These are phyloP conservation scores for Colletes latitarsis DNA, from an alignment of 1,140 invertebrate species.

Conservation along the genomic window DNA sequence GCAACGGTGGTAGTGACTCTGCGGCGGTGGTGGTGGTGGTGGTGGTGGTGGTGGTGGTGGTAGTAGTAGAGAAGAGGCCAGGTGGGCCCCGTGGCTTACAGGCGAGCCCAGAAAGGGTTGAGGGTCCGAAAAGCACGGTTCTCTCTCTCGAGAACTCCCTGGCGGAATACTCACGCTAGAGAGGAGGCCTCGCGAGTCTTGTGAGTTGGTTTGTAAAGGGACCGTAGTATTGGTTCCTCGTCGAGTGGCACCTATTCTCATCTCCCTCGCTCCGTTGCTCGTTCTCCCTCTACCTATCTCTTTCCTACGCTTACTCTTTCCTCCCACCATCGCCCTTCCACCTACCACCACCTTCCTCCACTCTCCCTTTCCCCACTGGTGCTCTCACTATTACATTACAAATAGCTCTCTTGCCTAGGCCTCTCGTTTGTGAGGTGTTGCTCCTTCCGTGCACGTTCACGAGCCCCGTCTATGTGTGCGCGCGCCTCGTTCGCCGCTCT, in stretches of 20 bases:
- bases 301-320: constrained; percentile 54
- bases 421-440: constrained; percentile 64
- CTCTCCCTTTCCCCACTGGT: constrained; percentile 54
- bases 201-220: constrained; percentile 63
- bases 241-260: constrained; percentile 57
- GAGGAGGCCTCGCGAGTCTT: constrained; percentile 51
- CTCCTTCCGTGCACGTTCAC: constrained; percentile 51
- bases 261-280: constrained; percentile 42
- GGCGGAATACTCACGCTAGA: constrained; percentile 46
- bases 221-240: constrained; percentile 60
- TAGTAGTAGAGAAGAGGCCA: constrained; percentile 57
- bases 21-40: constrained; percentile 40
- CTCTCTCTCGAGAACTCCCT: constrained; percentile 46
- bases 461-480: constrained; percentile 1
- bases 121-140: constrained; percentile 58
- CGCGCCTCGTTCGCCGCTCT: constrained; percentile 6
- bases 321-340: constrained; percentile 49
- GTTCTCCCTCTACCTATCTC: constrained; percentile 42
- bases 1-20: constrained; percentile 38
- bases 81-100: constrained; percentile 55
- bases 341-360: constrained; percentile 55
- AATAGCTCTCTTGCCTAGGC: constrained; percentile 77
- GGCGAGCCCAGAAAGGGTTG: constrained; percentile 60
- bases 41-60: constrained; percentile 9
- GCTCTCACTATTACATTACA: constrained; percentile 75